Evolutionary conservation across 2,888 invertebrate species (phyloP), one percentile per base, ranked within the genome.

Genomic region (Cephonodes hylas): DNA sequence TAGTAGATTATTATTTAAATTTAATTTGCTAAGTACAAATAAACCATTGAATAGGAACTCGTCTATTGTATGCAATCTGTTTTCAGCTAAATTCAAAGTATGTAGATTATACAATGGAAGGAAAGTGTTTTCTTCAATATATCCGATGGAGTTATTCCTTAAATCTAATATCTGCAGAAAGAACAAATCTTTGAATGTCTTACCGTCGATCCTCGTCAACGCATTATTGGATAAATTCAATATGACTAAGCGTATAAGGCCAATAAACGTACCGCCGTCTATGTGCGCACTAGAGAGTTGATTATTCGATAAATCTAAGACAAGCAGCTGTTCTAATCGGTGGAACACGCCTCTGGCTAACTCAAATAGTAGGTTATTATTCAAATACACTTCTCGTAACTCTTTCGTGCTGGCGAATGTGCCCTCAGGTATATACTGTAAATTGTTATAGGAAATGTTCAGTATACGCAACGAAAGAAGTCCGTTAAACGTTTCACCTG

Each of bases 31-130:
- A 59, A 97, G 92, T 56, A 97, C 96, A 88, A 95, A 96, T 65
- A 97, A 93, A 42, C 97, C 97, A 85, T 97, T 96, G 85, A 97
- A 96, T 68, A 97, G 93, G 75, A 95, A 94, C 72, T 96, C 95
- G 64, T 96, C 96, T 80, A 97, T 93, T 25, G 96, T 95, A 83
- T 96, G 96, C 63, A 98, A 93, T 61, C 96, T 94, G 86, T 98
- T 98, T 86, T 97, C 96, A 45, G 97, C 97, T 75, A 98, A 91
- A 85, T 97, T 98, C 64, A 98, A 90, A 1, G 97, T 97, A 86
- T 97, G 97, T 72, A 98, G 93, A 89, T 98, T 97, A 88, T 97
- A 97, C 63, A 98, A 93, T 8, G 97, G 96, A 73, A 96, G 89
- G 80, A 98, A 98, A 60, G 97, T 96, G 78, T 96, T 96, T 74